Base-by-base conservation (phyloP, 2,113 vertebrate species). In the Hyla sarda region DNA sequence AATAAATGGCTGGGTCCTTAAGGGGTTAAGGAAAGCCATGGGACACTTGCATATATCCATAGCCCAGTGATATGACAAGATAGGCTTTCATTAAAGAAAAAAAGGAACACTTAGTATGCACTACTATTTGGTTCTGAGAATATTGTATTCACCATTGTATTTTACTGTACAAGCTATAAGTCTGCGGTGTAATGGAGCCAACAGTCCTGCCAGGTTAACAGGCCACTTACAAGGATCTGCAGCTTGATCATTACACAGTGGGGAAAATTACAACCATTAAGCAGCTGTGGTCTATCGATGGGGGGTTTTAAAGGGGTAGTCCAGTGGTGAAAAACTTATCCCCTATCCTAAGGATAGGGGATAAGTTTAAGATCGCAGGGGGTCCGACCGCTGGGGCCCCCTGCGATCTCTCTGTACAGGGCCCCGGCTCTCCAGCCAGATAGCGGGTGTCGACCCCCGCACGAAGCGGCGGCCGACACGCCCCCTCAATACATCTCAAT, bases 231-330 rank as follows among this genome's bases (percentile, higher is more conserved):
- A 60, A 30, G 32, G 12, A 79, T 23, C 14, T 37, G 76, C 32
- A 37, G 30, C 76, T 14, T 25, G 52, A 52, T 79, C 76, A 60
- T 79, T 60, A 58, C 58, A 60, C 76, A 79, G 48, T 41, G 76
- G 9, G 52, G 32, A 41, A 25, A 41, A 60, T 41, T 19, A 60
- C 74, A 23, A 34, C 76, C 50, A 60, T 79, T 79, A 79, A 41
- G 32, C 54, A 79, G 52, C 52, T 58, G 76, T 16, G 32, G 12
- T 60, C 41, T 25, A 60, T 37, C 76, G n/a, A n/a, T 25, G 76
- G 32, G 17, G 52, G 52, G 23, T 17, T 41, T 34, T n/a, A n/a
- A n/a, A n/a, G n/a, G n/a, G n/a, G n/a, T n/a, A n/a, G n/a, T n/a
- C n/a, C n/a, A n/a, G n/a, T n/a, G n/a, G n/a, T n/a, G n/a, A n/a